Evolutionary conservation across 1,140 invertebrate genomes (phyloP).

Genomic region (Microplitis mediator): DNA sequence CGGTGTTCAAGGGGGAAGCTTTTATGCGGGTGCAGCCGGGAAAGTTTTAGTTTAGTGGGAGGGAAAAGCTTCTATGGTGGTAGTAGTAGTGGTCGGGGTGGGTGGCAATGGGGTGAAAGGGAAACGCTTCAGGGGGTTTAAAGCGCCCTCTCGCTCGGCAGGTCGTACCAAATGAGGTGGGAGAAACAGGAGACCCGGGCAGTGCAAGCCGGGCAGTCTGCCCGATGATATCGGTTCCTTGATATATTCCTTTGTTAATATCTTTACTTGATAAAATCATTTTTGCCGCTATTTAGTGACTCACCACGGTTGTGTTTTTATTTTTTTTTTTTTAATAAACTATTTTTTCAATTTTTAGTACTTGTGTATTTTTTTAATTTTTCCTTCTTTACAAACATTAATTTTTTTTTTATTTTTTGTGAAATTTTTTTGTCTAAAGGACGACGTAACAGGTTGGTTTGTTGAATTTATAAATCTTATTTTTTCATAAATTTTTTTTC

Average conservation of each 20-base stretch:
- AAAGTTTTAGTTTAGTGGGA: too few species aligned
- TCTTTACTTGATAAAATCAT: neutral
- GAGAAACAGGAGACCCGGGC: slow-evolving; percentile 58
- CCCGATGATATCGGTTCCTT: slow-evolving; percentile 50
- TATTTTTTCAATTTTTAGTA: neutral
- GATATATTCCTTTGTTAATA: neutral
- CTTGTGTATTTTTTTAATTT: too few species aligned
- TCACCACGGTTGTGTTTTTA: neutral
- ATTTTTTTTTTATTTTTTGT: slow-evolving; percentile 15
- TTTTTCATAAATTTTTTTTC: too few species aligned
- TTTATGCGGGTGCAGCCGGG: too few species aligned
- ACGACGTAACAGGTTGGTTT: slow-evolving; percentile 59
- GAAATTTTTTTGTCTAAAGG: slow-evolving; percentile 24
- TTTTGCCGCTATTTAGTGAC: neutral
- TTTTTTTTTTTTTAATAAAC: neutral
- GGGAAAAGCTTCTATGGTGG: neutral
- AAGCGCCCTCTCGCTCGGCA: slow-evolving; percentile 13
- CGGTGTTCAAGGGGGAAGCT: too few species aligned
- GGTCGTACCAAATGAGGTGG: slow-evolving; percentile 34
- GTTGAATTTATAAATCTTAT: slow-evolving; percentile 2
- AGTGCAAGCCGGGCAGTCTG: slow-evolving; percentile 61
- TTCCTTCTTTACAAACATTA: slow-evolving; percentile 18
- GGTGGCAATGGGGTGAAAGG: neutral
- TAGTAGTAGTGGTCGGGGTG: neutral
- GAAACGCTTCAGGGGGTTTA: slow-evolving; percentile 6